Evolutionary conservation across 2,888 invertebrate genomes (phyloP), one percentile per base, ranked within the genome.

Genomic region (Agonopterix subpropinquella): DNA sequence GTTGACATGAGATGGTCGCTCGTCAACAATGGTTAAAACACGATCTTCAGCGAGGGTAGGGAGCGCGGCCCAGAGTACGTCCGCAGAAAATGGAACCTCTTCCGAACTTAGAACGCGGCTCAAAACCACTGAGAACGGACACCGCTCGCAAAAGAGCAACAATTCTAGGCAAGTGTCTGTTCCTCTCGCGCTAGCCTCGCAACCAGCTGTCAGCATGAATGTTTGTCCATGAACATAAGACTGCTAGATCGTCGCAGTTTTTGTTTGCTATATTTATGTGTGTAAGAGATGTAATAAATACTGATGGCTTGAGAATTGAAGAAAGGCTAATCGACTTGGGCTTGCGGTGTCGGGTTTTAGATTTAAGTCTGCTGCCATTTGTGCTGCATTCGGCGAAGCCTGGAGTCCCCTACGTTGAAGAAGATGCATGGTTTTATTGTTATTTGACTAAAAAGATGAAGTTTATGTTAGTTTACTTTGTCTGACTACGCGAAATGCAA

Each of bases 101-200:
- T 79, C 82, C 59, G 85, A 85, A 72, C 81, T 84, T 78, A 81
- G 84, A 71, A 67, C 73, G 62, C 80, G 84, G 59, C 82, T 83
- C 79, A 84, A 71, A 73, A 61, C 73, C 59, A 77, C 77, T 70
- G 83, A 85, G 65, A 81, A 81, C 62, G 82, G 81, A 70, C 80
- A 80, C 65, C 80, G 81, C 69, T 71, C 82, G 45, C 81, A 82
- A 75, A 84, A 77, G 71, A 67, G 67, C 73, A 69, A 64, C 73
- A 68, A 67, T 61, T 64, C 72, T 85, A 88, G 87, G 87, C 87
- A 88, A 88, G 87, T 88, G 72, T 75, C 68, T 66, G 65, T 70
- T 67, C 65, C 56, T 70, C 28, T 28, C 28, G 72, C 68, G 73
- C 73, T 96, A 67, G 95, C 95, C 64, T 93, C 94, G 77, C 96